phyloP scores from a whole-genome alignment of 2,797 vertebrate species.

The Austrolebias charrua region DNA sequence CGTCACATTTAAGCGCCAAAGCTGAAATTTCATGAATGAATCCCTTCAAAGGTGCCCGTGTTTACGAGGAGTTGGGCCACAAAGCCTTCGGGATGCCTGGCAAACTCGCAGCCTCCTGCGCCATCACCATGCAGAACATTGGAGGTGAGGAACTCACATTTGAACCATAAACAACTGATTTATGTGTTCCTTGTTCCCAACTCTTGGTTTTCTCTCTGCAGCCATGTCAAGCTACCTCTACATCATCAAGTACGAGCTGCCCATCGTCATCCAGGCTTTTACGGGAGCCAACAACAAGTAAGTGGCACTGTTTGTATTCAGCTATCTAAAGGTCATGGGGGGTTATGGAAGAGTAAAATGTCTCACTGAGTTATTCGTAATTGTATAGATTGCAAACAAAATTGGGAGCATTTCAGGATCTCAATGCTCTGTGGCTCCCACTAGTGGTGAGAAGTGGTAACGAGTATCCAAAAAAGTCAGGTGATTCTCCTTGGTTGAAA shows the following conservation, averaged over 20 bases:
- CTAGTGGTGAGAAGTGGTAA: constrained; percentile 2
- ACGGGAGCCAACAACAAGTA: constrained; percentile 81
- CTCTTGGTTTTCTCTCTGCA: constrained; percentile 69
- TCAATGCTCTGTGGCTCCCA: not conserved
- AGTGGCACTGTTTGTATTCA: constrained; percentile 50
- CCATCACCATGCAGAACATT: constrained; percentile 97
- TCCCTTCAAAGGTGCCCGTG: constrained; percentile 82
- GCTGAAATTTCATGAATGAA: not conserved
- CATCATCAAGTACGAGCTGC: constrained; percentile 98
- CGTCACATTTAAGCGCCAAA: not conserved
- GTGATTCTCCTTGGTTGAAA: too few species aligned
- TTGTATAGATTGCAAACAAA: too few species aligned
- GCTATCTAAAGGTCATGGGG: too few species aligned
- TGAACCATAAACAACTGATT: not conserved
- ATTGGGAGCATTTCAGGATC: too few species aligned
- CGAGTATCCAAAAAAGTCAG: not conserved
- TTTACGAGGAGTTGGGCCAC: constrained; percentile 93
- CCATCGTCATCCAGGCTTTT: constrained; percentile 92
- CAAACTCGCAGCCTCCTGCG: constrained; percentile 92
- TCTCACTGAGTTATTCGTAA: too few species aligned
- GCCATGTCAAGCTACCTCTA: constrained; percentile 99
- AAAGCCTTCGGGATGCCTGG: constrained; percentile 94
- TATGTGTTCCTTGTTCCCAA: constrained; percentile 8
- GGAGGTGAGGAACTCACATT: constrained; percentile 81
- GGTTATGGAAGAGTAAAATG: too few species aligned